Evolutionary conservation across 2,797 vertebrate species (phyloP), one percentile per base, ranked within the genome.

Genomic region (Hybognathus amarus): DNA sequence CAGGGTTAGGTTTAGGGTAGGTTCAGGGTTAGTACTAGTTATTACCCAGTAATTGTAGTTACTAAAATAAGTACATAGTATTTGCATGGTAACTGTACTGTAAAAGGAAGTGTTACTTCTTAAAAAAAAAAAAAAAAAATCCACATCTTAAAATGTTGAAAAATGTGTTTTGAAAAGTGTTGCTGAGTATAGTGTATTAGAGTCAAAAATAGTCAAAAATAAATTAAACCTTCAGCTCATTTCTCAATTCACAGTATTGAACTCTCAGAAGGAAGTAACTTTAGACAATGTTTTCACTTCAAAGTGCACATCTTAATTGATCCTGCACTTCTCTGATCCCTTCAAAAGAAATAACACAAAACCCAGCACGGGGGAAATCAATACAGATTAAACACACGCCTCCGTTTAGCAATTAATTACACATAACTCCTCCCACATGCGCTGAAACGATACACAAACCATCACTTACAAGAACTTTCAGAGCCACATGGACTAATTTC

Each of bases 311-410:
- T 80, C 30, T 22, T 85, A 86, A 85, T 77, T 86, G 63, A 87
- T 85, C 80, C 71, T 40, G 64, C 85, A 83, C 82, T 86, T 85
- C 79, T 82, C 84, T 86, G 83, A 89, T 87, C 80, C 75, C 83
- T 86, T 88, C 86, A 87, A 89, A 88, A 61, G 47, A 83, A 86
- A 87, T 63, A 83, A 86, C 77, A 80, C 54, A 67, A 83, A 80
- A 10, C 76, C 40, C 69, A 38, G 81, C 87, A 74, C 78, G n/a
- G 85, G 88, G 61, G 85, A 89, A 86, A 85, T 85, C 80, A 86
- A 86, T 87, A 82, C 86, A 85, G 85, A 89, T 85, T 76, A 89
- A 88, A 89, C 74, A 81, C 76, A 80, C 36, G 85, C 61, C 61
- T 84, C 81, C 81, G 40, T 86, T 84, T 80, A 84, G 78, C 77